Evolutionary conservation across 1,140 invertebrate species (phyloP).

Genomic region (Matsumurasca onukii): DNA sequence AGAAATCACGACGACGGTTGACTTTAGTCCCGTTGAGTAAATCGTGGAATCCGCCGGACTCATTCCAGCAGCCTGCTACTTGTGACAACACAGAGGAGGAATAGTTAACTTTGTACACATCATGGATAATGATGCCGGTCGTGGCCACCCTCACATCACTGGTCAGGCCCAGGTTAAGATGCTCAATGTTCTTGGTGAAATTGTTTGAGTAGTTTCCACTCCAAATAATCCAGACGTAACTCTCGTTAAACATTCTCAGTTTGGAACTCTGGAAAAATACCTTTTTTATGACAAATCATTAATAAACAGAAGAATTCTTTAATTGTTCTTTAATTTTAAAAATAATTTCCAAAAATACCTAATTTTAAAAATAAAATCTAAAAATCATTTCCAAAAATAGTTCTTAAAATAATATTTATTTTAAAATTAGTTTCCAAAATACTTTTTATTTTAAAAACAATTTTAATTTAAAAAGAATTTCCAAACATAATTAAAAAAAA

Average conservation of each 20-base stretch:
- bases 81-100: background rate
- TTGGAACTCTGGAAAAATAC: conserved; percentile 6
- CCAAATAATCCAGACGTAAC: conserved; percentile 17
- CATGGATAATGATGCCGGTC: background rate
- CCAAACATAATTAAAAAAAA: background rate
- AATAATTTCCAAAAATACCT: too few species aligned
- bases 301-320: too few species aligned
- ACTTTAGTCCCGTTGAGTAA: conserved; percentile 8
- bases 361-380: too few species aligned
- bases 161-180: conserved; percentile 10
- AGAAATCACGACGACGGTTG: background rate
- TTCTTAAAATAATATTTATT: too few species aligned
- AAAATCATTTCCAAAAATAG: too few species aligned
- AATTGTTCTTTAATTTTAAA: too few species aligned
- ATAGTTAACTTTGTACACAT: conserved; percentile 28
- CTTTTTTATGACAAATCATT: too few species aligned
- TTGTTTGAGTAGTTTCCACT: background rate
- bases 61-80: conserved; percentile 10
- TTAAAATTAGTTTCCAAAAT: too few species aligned
- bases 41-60: background rate
- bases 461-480: background rate
- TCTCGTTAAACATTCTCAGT: conserved; percentile 13
- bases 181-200: background rate
- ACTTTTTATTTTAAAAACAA: too few species aligned
- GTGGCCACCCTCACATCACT: conserved; percentile 14